Base-by-base conservation (phyloP, 2,888 invertebrate genomes). In the Scaptomyza flava region DNA sequence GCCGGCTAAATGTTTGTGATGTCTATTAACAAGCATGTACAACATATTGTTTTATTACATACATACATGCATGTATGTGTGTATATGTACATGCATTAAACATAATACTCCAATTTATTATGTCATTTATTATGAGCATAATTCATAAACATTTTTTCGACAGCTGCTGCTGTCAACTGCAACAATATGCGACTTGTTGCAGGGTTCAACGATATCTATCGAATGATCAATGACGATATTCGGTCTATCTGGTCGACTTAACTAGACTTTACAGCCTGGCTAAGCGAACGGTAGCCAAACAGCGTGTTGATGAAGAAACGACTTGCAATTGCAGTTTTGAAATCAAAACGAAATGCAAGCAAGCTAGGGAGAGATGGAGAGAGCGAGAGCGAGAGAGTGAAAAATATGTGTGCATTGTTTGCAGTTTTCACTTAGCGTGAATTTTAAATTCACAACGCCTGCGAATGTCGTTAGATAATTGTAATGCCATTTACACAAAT, bases 161-260 rank as follows among this genome's bases (percentile, higher is more conserved):
- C 65, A 65, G 48, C 14, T 14, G 8, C 12, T 34, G 30, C 14
- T 50, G 58, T 53, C 47, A 30, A 8, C 14, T 17, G 38, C 38
- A 51, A 27, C 36, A n/a, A n/a, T n/a, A 20, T 12, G 42, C 45
- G 20, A 20, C 20, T 20, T 27, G 6, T 3, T 42, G 42, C 41
- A 36, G 61, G 59, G 65, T 72, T 73, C 73, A 73, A 72, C 62
- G 65, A 62, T 75, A 75, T 74, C 36, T 61, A 70, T 58, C 71
- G 54, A 27, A 8, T 27, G 23, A 48, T 41, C 69, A 43, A 56
- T 43, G 27, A 6, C 53, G 42, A 57, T 42, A 53, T 48, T 43
- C 52, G 17, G 17, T 33, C 11, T 27, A 8, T 34, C 33, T 8
- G n/a, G 31, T 36, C 12, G 43, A 17, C 41, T 58, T 71, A 71